Evolutionary conservation across 2,888 invertebrate genomes (phyloP), one percentile per base, ranked within the genome.

Genomic region (Drosophila leonis): DNA sequence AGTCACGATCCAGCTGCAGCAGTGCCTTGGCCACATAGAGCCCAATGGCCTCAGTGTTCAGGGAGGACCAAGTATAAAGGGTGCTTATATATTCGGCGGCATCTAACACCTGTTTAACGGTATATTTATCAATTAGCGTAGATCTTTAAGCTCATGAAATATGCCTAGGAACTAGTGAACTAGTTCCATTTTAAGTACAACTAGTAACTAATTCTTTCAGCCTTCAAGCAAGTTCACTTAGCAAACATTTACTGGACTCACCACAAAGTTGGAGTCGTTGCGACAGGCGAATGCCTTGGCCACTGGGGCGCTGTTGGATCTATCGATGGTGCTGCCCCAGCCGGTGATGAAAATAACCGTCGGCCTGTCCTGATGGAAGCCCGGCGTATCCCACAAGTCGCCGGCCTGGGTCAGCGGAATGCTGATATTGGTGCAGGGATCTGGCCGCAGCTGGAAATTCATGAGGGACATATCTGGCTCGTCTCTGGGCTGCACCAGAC

Each of bases 251-350:
- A n/a, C n/a, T 29, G 12, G 8, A 48, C 59, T 60, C 27, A 60
- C 59, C 49, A 60, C 51, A 60, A 60, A 60, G 51, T 60, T 60
- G 37, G 59, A 15, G 18, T 60, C 59, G 7, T 60, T 29, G 20
- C 59, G 59, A 49, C 59, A 60, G 59, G 49, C 59, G 29, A 29
- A 60, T 1, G 59, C 59, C 59, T 49, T 60, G 18, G 37, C 59
- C 59, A 60, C 59, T 4, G 59, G 59, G 0, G 6, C 59, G 10
- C 59, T 60, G 27, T 60, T 60, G 18, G 59, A 60, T 0, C 15
- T 10, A 3, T 49, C 37, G 29, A 60, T 60, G 15, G 37, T 29
- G 12, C 37, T 6, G 29, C 29, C 13, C 59, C 59, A 60, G 18
- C 59, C 59, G 49, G 49, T 60, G 20, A 60, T 37, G 18, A 49